Percentiles rank a stretch among this genome's conserved stretches.
phyloP scores from a whole-genome alignment of 1,140 invertebrate genomes.

The Manduca sexta region DNA sequence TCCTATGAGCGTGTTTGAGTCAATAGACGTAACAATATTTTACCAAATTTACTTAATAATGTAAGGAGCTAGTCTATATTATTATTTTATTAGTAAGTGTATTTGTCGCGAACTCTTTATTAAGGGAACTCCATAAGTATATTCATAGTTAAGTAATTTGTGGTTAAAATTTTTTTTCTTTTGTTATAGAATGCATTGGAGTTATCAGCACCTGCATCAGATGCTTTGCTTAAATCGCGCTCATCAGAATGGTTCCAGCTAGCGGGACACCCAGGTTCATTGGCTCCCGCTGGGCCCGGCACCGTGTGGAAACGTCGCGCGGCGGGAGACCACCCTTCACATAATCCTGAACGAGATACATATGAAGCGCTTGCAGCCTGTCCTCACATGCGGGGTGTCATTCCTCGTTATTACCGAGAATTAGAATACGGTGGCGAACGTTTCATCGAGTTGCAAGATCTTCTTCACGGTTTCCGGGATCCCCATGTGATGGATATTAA shows the following conservation, averaged over 20 bases:
- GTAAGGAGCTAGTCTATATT: too few species aligned
- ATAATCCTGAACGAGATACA: constrained; percentile 86
- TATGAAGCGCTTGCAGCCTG: constrained; percentile 89
- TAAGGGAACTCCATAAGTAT: too few species aligned
- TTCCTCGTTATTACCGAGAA: constrained; percentile 91
- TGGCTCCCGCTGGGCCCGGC: constrained; percentile 94
- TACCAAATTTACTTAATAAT: too few species aligned
- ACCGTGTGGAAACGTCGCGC: constrained; percentile 94
- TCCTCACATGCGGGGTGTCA: constrained; percentile 81
- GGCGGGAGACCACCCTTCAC: constrained; percentile 75
- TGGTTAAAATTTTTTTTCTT: constrained; percentile 19
- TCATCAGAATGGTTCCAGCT: constrained; percentile 89
- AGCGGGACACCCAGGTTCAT: constrained; percentile 93
- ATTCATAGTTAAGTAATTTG: too few species aligned
- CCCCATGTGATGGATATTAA: constrained; percentile 95
- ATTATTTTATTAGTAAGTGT: too few species aligned
- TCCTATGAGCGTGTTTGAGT: too few species aligned
- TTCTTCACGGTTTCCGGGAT: constrained; percentile 88
- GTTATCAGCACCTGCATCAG: constrained; percentile 91
- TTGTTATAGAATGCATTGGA: constrained; percentile 93
- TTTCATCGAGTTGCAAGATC: constrained; percentile 93
- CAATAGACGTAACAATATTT: too few species aligned
- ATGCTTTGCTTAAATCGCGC: constrained; percentile 86
- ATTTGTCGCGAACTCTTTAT: too few species aligned
- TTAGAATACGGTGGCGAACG: constrained; percentile 89